Conservation (phyloP, 23 tunicate genomes). For the Aplidium turbinatum region DNA sequence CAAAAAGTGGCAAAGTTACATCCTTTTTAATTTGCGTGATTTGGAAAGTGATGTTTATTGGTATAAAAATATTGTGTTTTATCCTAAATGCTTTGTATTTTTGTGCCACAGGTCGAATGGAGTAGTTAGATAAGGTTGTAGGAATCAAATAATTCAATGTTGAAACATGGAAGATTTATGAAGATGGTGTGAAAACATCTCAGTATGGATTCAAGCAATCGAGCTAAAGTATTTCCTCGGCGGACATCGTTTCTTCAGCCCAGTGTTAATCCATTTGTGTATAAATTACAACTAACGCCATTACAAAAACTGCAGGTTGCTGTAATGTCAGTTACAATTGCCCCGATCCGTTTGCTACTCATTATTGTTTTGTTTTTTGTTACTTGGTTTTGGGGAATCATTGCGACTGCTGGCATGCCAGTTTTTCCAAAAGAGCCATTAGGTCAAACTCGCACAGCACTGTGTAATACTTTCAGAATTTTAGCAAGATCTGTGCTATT, state of each 20-base stretch:
- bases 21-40: too few relatives aligned
- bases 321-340: conserved; percentile 38
- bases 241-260: conserved; percentile 52
- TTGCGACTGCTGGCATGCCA: conserved; percentile 21
- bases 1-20: too few relatives aligned
- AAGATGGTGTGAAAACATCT: too few relatives aligned
- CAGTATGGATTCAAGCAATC: neutral
- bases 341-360: conserved; percentile 18
- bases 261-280: conserved; percentile 64
- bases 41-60: too few relatives aligned
- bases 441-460: neutral
- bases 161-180: too few relatives aligned
- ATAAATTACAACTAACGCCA: conserved; percentile 16
- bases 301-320: conserved; percentile 26
- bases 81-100: too few relatives aligned
- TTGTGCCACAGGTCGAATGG: too few relatives aligned
- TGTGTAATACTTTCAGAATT: conserved; percentile 21
- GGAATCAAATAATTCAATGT: too few relatives aligned
- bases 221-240: conserved; percentile 4
- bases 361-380: neutral
- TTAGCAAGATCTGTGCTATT: conserved; percentile 48
- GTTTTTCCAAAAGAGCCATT: conserved; percentile 4
- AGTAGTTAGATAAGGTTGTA: too few relatives aligned
- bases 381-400: conserved; percentile 4
- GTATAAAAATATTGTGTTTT: too few relatives aligned